Conservation (phyloP, 2,888 invertebrate species). For the Ptychoptera albimana region DNA sequence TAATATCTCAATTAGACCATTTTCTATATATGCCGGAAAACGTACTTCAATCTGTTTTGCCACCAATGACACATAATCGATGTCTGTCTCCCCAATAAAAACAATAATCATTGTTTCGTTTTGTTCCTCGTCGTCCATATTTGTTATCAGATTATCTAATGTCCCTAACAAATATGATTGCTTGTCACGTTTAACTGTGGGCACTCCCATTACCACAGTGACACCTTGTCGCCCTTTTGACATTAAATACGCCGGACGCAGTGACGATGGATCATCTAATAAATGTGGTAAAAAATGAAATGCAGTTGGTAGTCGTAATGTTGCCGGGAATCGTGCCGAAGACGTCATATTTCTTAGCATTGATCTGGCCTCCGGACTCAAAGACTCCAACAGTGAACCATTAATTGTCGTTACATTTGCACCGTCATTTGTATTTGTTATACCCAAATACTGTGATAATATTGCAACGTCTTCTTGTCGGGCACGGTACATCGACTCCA, state of each 20-base stretch:
- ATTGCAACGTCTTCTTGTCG: conserved; percentile 60
- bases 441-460: conserved; percentile 46
- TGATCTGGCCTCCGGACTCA: conserved; percentile 31
- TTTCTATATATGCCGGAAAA: conserved; percentile 56
- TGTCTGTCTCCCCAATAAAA: conserved; percentile 73
- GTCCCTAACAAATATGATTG: conserved; percentile 77
- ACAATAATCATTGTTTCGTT: conserved; percentile 73
- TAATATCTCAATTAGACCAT: conserved; percentile 76
- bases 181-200: conserved; percentile 77
- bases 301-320: conserved; percentile 57
- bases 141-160: conserved; percentile 64
- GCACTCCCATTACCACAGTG: conserved; percentile 68
- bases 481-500: conserved; percentile 62
- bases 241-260: conserved; percentile 63
- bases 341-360: conserved; percentile 34
- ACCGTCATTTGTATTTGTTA: conserved; percentile 20
- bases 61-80: conserved; percentile 55
- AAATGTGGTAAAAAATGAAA: conserved; percentile 80
- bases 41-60: conserved; percentile 61
- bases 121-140: conserved; percentile 54
- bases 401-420: conserved; percentile 11
- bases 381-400: conserved; percentile 22
- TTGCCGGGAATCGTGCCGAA: conserved; percentile 31
- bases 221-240: conserved; percentile 58
- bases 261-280: conserved; percentile 56